A percentile compares a stretch with the other conserved stretches of the same genome.
Conservation (phyloP, 2,797 vertebrate genomes). For the Leucoraja ocellata region DNA sequence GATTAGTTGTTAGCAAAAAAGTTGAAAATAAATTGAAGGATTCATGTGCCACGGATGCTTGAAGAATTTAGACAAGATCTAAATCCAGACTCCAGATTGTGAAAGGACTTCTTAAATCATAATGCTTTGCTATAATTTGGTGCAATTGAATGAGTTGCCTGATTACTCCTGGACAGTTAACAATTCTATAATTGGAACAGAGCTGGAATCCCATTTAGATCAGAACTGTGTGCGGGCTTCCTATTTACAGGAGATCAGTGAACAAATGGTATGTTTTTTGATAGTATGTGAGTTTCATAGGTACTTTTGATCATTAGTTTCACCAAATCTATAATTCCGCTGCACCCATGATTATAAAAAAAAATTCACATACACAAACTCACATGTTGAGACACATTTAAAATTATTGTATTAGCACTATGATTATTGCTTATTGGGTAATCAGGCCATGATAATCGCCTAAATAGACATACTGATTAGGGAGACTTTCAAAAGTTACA, state of each 20-base stretch:
- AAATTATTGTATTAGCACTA: not conserved
- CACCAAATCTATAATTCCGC: not conserved
- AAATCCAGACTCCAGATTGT: not conserved
- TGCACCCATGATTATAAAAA: not conserved
- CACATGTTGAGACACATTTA: not conserved
- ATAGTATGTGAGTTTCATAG: not conserved
- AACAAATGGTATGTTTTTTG: not conserved
- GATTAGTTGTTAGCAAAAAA: not conserved
- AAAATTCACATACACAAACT: not conserved
- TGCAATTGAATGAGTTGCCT: not conserved
- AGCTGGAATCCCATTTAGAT: not conserved
- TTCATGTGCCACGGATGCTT: not conserved
- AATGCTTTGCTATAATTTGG: not conserved
- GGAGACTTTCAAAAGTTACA: too few relatives aligned
- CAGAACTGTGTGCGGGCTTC: not conserved
- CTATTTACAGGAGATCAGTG: not conserved
- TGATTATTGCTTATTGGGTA: not conserved
- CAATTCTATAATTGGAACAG: not conserved
- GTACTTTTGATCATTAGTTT: not conserved
- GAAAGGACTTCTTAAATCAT: not conserved
- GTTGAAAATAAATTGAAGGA: not conserved
- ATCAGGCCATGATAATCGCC: not conserved
- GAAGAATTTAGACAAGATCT: not conserved
- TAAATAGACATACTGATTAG: not conserved
- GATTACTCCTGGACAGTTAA: not conserved